Conservation (phyloP, 2,888 invertebrate species). For the Biston stratarius region DNA sequence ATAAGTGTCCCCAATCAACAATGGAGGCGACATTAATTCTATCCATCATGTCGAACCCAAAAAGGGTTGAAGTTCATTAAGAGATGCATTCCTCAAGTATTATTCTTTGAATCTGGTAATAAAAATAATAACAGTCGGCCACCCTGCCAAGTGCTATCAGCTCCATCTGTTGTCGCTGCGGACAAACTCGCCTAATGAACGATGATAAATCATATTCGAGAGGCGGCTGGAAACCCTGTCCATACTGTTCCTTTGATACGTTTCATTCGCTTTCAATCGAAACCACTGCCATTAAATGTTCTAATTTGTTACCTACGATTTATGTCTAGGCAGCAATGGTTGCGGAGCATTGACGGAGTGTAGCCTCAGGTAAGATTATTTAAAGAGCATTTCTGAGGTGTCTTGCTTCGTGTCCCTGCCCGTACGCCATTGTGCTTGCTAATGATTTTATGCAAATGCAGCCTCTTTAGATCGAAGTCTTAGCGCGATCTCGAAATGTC, state of each 20-base stretch:
- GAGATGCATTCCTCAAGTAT: conserved; percentile 85
- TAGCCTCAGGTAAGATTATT: conserved; percentile 59
- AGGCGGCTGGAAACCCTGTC: conserved; percentile 77
- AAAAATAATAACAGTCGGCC: conserved; percentile 87
- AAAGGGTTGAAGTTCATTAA: conserved; percentile 86
- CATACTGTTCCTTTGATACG: conserved; percentile 66
- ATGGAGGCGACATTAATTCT: conserved; percentile 84
- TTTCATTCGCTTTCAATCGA: conserved; percentile 33
- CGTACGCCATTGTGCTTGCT: conserved; percentile 86
- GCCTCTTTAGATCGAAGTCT: conserved; percentile 86
- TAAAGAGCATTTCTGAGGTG: conserved; percentile 76
- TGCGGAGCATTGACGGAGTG: conserved; percentile 20
- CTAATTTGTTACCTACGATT: not conserved
- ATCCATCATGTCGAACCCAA: conserved; percentile 83
- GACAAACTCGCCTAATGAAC: conserved; percentile 87
- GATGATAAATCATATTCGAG: conserved; percentile 87
- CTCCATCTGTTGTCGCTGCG: conserved; percentile 87
- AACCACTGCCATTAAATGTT: conserved; percentile 57
- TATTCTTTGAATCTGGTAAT: conserved; percentile 86
- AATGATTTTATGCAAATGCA: conserved; percentile 87
- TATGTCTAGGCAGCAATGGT: conserved; percentile 52
- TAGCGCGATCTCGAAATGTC: conserved; percentile 86
- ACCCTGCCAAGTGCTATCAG: conserved; percentile 87
- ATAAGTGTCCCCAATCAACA: conserved; percentile 83
- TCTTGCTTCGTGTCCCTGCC: conserved; percentile 82